Conservation (phyloP, 2,797 vertebrate genomes). For the Merluccius polli region DNA sequence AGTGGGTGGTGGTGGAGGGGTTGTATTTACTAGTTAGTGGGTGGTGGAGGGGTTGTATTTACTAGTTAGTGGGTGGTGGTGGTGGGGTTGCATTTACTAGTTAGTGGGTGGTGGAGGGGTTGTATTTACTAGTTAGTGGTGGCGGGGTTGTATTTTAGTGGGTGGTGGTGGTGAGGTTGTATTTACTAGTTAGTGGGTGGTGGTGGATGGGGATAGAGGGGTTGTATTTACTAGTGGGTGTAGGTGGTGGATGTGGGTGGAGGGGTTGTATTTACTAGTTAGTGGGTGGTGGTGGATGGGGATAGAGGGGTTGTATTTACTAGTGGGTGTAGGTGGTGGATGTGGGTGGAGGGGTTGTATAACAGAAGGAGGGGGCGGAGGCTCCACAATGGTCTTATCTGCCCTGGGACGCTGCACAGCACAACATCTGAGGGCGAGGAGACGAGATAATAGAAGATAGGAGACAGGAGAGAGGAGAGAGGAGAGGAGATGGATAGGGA, state of each 20-base stretch:
- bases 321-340: background rate
- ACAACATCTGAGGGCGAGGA: conserved; percentile 16
- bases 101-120: background rate
- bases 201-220: background rate
- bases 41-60: no score
- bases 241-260: no score
- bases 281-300: background rate
- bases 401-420: background rate
- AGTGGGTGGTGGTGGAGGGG: no score
- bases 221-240: no score
- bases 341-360: conserved; percentile 39
- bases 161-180: conserved; percentile 34
- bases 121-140: background rate
- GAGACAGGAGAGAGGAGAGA: conserved; percentile 35
- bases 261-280: no score
- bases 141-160: background rate
- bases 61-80: no score
- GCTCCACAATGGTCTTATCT: background rate
- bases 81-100: no score
- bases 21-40: no score
- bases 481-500: background rate
- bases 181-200: conserved; percentile 30
- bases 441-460: conserved; percentile 24
- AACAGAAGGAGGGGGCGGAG: conserved; percentile 18
- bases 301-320: background rate